Percentiles rank a stretch among this genome's conserved stretches.
These are phyloP conservation scores for Ibidorhyncha struthersii DNA, from an alignment of 2,113 vertebrate species.

Conservation along the genomic window DNA sequence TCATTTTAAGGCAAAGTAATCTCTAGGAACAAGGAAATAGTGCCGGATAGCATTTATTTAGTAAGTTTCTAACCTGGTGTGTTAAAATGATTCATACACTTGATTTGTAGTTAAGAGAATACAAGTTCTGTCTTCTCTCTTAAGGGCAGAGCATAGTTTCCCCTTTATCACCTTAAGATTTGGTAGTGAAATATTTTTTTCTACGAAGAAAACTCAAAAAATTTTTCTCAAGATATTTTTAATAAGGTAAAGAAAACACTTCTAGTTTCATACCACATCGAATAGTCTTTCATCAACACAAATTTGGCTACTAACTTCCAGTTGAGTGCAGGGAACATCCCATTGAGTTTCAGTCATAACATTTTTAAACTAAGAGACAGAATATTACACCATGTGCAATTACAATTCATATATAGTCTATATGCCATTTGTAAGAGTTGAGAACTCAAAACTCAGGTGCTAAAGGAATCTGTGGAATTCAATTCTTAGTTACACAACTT, in stretches of 20 bases:
- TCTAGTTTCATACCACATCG: neutral
- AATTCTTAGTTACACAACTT: neutral
- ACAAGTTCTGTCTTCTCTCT: neutral
- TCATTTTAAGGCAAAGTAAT: neutral
- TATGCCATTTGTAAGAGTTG: rapidly evolving
- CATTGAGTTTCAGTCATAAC: neutral
- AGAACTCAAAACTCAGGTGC: neutral
- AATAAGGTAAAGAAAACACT: neutral
- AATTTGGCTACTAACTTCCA: neutral
- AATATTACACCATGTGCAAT: neutral
- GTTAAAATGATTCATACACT: neutral
- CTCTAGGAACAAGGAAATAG: neutral
- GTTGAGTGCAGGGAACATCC: neutral
- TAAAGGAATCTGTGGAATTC: neutral
- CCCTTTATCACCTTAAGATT: neutral
- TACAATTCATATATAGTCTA: neutral
- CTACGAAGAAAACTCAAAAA: neutral
- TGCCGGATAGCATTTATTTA: neutral
- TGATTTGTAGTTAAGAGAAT: neutral
- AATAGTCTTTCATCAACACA: neutral
- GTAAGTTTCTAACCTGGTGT: rapidly evolving
- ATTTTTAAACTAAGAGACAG: neutral
- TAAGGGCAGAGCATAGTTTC: neutral
- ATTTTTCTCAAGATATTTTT: neutral
- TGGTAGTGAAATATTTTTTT: neutral